These are phyloP conservation scores for Cettia cetti DNA, from an alignment of 2,113 vertebrate genomes.

Conservation along the genomic window DNA sequence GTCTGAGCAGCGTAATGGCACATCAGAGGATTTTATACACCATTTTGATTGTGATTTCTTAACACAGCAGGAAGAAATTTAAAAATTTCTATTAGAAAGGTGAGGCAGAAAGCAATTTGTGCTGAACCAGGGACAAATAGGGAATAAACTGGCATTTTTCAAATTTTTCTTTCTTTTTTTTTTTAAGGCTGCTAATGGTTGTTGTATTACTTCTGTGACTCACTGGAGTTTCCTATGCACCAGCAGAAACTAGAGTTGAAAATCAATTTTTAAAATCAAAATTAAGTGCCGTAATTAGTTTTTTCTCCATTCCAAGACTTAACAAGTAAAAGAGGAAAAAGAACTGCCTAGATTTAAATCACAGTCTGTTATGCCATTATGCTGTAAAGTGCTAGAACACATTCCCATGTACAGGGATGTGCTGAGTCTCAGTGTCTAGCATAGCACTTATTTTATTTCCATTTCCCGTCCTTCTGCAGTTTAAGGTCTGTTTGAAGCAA, in stretches of 20 bases:
- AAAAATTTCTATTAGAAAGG: neutral
- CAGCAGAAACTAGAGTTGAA: constrained; percentile 62
- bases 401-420: neutral
- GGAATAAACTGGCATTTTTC: neutral
- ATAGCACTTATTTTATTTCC: neutral
- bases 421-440: neutral
- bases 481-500: neutral
- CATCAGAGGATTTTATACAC: neutral
- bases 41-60: constrained; percentile 2
- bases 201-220: constrained; percentile 17
- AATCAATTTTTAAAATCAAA: constrained; percentile 72
- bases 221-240: constrained; percentile 38
- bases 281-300: constrained; percentile 64
- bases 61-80: neutral
- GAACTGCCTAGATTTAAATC: constrained; percentile 10
- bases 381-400: neutral
- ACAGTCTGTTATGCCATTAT: neutral
- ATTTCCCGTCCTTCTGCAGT: neutral
- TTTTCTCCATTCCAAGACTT: constrained; percentile 18
- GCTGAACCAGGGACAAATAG: neutral
- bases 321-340: constrained; percentile 45
- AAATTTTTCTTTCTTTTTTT: neutral
- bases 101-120: neutral
- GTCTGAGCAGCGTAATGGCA: neutral
- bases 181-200: neutral